Percentiles rank a stretch among this genome's conserved stretches.
phyloP scores from a whole-genome alignment of 1,140 invertebrate species.

The Hyles euphorbiae region DNA sequence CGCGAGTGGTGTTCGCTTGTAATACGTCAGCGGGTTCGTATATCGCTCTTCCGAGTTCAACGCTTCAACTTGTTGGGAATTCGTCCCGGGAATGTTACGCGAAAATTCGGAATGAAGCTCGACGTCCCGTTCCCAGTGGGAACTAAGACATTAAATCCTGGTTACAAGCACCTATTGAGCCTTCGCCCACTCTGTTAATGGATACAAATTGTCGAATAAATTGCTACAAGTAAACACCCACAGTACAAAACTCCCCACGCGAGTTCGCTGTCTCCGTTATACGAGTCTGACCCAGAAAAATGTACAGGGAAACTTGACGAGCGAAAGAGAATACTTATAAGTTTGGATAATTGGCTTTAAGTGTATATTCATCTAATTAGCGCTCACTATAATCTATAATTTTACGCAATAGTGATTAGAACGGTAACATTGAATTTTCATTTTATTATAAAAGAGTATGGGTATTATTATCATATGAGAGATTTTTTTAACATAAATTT shows the following conservation, averaged over 20 bases:
- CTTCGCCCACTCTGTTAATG: conserved; percentile 54
- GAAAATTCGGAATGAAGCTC: conserved; percentile 45
- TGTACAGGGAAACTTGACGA: conserved; percentile 5
- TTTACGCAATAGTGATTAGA: too few relatives aligned
- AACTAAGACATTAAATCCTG: conserved; percentile 68
- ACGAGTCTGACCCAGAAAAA: too few relatives aligned
- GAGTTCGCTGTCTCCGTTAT: too few relatives aligned
- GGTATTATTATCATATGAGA: too few relatives aligned
- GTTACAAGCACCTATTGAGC: conserved; percentile 62
- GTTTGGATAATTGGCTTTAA: conserved; percentile 23
- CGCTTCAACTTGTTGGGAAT: conserved; percentile 43
- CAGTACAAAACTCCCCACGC: conserved; percentile 1
- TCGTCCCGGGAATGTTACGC: conserved; percentile 54
- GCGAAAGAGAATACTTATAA: conserved; percentile 23
- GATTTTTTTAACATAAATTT: too few relatives aligned
- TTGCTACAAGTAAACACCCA: conserved; percentile 34
- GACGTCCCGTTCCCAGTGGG: conserved; percentile 42
- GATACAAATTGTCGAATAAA: conserved; percentile 59
- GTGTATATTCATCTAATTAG: not conserved
- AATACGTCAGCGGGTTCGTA: too few relatives aligned
- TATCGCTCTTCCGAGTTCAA: too few relatives aligned
- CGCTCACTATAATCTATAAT: not conserved
- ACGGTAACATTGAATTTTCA: too few relatives aligned
- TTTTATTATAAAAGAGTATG: too few relatives aligned
- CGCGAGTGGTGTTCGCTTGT: too few relatives aligned